A percentile compares a stretch with the other conserved stretches of the same genome.
These are phyloP conservation scores for Lepidurus couesii DNA, from an alignment of 1,140 invertebrate species.

Conservation along the genomic window DNA sequence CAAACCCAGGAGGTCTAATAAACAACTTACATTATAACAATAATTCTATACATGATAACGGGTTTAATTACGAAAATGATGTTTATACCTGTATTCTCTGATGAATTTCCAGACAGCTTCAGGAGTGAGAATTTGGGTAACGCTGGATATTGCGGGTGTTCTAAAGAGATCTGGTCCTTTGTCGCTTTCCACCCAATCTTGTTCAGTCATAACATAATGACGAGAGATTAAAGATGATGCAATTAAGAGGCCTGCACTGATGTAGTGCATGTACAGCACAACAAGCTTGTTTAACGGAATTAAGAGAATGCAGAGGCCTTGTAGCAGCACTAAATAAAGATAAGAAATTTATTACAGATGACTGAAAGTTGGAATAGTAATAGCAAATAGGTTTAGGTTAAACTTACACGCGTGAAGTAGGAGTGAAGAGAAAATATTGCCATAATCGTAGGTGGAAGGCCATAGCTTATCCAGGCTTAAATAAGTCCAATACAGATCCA, in stretches of 20 bases:
- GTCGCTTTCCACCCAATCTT: constrained; percentile 36
- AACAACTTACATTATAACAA: constrained; percentile 35
- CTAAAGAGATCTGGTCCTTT: neutral
- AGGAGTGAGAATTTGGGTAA: constrained; percentile 34
- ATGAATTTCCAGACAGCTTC: constrained; percentile 33
- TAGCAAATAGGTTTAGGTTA: constrained; percentile 9
- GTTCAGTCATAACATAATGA: constrained; percentile 45
- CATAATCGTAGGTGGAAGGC: constrained; percentile 41
- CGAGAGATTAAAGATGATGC: constrained; percentile 47
- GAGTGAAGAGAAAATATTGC: constrained; percentile 42
- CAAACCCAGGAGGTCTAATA: constrained; percentile 38
- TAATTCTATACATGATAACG: neutral
- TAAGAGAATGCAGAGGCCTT: constrained; percentile 49
- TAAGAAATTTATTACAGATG: neutral
- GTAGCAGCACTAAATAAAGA: constrained; percentile 48
- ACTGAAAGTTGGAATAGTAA: neutral
- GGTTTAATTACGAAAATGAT: neutral
- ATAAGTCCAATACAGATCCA: constrained; percentile 49
- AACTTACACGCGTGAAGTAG: constrained; percentile 36
- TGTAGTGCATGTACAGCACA: constrained; percentile 50
- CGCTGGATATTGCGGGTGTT: neutral
- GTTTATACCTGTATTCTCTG: constrained; percentile 31
- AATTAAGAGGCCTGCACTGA: constrained; percentile 46
- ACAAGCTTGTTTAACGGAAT: constrained; percentile 50
- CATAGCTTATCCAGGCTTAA: constrained; percentile 43